Evolutionary conservation across 2,888 invertebrate species (phyloP).

Genomic region (Loripinus fragilis): DNA sequence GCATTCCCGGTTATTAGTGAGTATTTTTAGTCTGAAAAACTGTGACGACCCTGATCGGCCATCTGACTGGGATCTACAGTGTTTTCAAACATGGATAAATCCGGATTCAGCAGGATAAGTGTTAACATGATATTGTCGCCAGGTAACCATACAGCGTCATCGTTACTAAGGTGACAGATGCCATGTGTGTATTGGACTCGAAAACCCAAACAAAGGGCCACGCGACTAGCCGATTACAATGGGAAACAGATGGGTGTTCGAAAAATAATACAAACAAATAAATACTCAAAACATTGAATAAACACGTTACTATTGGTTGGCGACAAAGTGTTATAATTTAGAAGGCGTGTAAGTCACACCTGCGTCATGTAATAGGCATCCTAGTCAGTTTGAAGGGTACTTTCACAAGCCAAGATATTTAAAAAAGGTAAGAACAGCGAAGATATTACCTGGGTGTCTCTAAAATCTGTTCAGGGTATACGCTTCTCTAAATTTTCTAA

Average conservation of each 20-base stretch:
- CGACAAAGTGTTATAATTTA: constrained; percentile 3
- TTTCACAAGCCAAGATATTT: too few relatives aligned
- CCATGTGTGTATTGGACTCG: not conserved
- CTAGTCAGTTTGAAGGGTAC: not conserved
- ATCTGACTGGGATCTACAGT: too few relatives aligned
- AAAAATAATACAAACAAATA: constrained; percentile 7
- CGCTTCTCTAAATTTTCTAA: too few relatives aligned
- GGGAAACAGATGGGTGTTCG: constrained; percentile 1
- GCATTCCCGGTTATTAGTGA: too few relatives aligned
- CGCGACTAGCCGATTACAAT: not conserved
- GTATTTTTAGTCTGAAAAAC: too few relatives aligned
- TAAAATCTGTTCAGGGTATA: too few relatives aligned
- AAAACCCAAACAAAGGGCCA: constrained; percentile 3
- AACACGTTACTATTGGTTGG: not conserved
- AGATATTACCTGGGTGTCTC: too few relatives aligned
- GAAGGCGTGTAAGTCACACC: not conserved
- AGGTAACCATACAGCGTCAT: not conserved
- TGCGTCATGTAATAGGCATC: not conserved
- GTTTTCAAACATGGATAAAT: too few relatives aligned
- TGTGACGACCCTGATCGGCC: too few relatives aligned
- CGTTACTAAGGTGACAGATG: constrained; percentile 13
- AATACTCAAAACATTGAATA: constrained; percentile 1
- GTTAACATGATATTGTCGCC: not conserved
- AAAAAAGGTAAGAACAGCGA: too few relatives aligned
- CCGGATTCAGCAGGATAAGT: too few relatives aligned